Evolutionary conservation across 2,113 vertebrate genomes (phyloP).

Genomic region (Panurus biarmicus): DNA sequence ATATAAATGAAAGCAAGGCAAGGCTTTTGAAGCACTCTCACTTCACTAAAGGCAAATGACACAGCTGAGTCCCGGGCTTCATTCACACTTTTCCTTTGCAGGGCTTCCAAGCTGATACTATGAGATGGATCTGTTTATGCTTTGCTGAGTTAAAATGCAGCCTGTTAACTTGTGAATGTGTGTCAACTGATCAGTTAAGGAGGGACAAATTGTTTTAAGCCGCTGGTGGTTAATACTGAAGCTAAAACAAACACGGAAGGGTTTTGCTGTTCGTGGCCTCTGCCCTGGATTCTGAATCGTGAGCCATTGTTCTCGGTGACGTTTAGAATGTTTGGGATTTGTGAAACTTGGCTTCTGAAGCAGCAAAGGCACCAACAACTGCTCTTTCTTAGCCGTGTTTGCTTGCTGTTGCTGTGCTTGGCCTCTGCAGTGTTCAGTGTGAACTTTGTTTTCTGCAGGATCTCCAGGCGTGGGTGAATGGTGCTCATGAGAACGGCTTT

Average conservation of each 20-base stretch:
- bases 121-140: accelerated
- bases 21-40: background rate
- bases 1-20: background rate
- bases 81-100: background rate
- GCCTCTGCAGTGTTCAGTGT: background rate
- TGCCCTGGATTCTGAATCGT: background rate
- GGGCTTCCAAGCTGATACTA: background rate
- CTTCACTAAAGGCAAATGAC: background rate
- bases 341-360: background rate
- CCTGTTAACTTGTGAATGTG: background rate
- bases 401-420: background rate
- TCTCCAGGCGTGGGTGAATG: constrained; percentile 85
- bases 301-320: accelerated
- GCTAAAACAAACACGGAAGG: background rate
- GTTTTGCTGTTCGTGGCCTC: background rate
- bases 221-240: background rate
- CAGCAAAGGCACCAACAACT: accelerated
- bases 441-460: constrained; percentile 70
- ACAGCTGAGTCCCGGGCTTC: background rate
- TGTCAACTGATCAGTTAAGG: background rate
- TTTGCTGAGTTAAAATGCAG: background rate
- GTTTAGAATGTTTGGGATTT: background rate
- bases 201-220: background rate
- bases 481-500: constrained; percentile 85
- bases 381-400: background rate